Evolutionary conservation across 2,888 invertebrate genomes (phyloP).

Genomic region (Caenorhabditis panamensis): DNA sequence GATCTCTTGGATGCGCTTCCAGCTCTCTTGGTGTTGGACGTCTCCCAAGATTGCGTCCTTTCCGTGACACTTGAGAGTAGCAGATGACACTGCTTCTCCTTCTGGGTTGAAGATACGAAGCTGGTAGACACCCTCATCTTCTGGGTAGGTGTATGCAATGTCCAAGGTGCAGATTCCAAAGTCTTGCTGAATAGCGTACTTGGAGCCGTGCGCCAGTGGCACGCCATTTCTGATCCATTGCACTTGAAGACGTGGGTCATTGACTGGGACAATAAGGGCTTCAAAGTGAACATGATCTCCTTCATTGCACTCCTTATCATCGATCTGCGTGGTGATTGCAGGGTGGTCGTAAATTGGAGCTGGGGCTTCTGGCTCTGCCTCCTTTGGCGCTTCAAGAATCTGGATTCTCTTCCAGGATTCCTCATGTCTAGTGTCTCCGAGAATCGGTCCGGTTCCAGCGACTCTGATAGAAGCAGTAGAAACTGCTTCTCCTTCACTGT

Average conservation of each 20-base stretch:
- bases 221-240: conserved; percentile 81
- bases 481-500: conserved; percentile 94
- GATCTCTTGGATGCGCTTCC: conserved; percentile 87
- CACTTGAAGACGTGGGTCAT: conserved; percentile 90
- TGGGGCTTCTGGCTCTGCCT: conserved; percentile 68
- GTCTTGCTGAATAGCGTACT: conserved; percentile 90
- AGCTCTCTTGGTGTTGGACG: conserved; percentile 88
- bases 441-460: conserved; percentile 77
- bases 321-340: conserved; percentile 89
- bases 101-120: conserved; percentile 92
- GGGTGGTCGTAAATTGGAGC: conserved; percentile 78
- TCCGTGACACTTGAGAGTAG: conserved; percentile 85
- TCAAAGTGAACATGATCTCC: conserved; percentile 96
- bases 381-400: conserved; percentile 68
- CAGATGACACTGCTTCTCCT: conserved; percentile 95
- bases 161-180: conserved; percentile 96
- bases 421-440: conserved; percentile 93
- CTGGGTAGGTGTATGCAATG: conserved; percentile 87
- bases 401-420: conserved; percentile 92
- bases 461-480: conserved; percentile 92
- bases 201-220: conserved; percentile 79
- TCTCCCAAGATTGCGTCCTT: conserved; percentile 72
- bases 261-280: conserved; percentile 93
- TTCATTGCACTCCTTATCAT: conserved; percentile 87
- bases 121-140: conserved; percentile 96